Evolutionary conservation across 2,888 invertebrate species (phyloP).

Genomic region (Brachyptera putata): DNA sequence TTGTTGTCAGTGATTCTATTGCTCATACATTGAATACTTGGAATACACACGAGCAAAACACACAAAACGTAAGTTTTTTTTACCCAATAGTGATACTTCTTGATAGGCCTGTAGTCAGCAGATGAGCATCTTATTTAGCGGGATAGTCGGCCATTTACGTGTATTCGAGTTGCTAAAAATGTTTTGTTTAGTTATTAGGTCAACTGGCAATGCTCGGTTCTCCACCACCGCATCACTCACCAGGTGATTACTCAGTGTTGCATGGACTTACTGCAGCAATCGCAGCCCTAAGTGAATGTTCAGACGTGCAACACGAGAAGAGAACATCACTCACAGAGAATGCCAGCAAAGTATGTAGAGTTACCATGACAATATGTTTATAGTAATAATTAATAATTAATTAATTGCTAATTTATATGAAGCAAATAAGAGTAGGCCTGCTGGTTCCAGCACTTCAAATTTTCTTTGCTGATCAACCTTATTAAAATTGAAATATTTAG

Average conservation of each 20-base stretch:
- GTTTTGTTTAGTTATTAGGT: conserved; percentile 62
- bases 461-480: no score
- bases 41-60: conserved; percentile 76
- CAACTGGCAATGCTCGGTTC: conserved; percentile 78
- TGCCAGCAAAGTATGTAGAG: conserved; percentile 44
- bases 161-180: no score
- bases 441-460: no score
- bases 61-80: conserved; percentile 69
- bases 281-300: conserved; percentile 76
- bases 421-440: no score
- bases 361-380: no score
- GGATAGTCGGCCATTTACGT: no score
- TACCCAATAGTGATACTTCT: background rate
- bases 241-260: conserved; percentile 66
- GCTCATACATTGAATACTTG: conserved; percentile 83
- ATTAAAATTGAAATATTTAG: no score
- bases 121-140: no score
- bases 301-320: conserved; percentile 66
- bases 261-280: conserved; percentile 84
- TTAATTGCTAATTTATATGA: no score
- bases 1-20: conserved; percentile 82
- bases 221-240: conserved; percentile 58
- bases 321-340: conserved; percentile 48
- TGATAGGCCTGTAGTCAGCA: background rate
- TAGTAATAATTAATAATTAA: no score